Evolutionary conservation across 2,113 vertebrate genomes (phyloP), one percentile per base, ranked within the genome.

Genomic region (Steatornis caripensis): DNA sequence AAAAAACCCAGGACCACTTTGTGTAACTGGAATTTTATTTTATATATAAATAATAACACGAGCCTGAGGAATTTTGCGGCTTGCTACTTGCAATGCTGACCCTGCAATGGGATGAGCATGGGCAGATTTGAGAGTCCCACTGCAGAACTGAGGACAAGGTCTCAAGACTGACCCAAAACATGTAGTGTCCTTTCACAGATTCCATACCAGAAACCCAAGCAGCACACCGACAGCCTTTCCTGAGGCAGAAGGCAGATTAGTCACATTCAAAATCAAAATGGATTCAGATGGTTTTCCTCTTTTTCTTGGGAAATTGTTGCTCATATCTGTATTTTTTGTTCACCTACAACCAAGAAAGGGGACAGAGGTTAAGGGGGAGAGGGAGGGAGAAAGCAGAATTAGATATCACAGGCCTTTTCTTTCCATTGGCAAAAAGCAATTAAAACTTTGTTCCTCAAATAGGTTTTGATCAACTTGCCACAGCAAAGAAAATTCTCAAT

Each of bases 11-110:
- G 8, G 27, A 77, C 48, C 60, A 29, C 57, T 90, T 81, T 87
- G 80, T 96, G n/a, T 79, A 96, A 87, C 64, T 95, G 84, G 55
- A 97, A 89, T 97, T 98, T 98, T 98, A 97, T 98, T 98, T 97
- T 97, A 87, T 96, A 93, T 94, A 98, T 98, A 98, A 98, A 97
- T 97, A 98, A 93, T 51, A 85, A 95, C 89, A 89, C 92, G 88
- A 97, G 94, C 96, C 58, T 5, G 13, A 97, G 64, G 72, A 89
- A 90, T 95, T 97, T 79, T 93, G 95, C 97, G 93, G 79, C 77
- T 96, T 95, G 75, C 75, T 96, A 91, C 96, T 96, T 93, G 88
- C 64, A 49, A 22, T 41, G 76, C 69, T 69, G 68, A 82, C 77
- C 84, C 74, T 88, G 86, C 88, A 84, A 78, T 48, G 65, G 57